Evolutionary conservation across 2,888 invertebrate genomes (phyloP).

Genomic region (Hololepta plana): DNA sequence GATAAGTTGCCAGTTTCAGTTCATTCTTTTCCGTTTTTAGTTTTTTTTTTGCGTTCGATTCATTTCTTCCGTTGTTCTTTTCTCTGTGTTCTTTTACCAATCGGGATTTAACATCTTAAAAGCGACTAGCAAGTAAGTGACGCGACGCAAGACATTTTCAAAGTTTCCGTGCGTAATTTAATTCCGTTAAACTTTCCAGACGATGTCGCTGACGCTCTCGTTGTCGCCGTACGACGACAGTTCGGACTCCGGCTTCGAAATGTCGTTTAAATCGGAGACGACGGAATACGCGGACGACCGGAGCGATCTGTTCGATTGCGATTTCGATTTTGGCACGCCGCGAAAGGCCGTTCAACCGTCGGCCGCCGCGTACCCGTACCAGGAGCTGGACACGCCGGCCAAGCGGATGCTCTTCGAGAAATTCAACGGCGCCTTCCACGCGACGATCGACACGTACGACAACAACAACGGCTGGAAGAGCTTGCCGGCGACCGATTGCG

Average conservation of each 20-base stretch:
- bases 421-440: slow-evolving; percentile 25
- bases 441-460: slow-evolving; percentile 16
- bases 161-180: too few species aligned
- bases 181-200: too few species aligned
- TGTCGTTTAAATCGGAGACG: slow-evolving; percentile 39
- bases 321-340: slow-evolving; percentile 15
- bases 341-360: slow-evolving; percentile 10
- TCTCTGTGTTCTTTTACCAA: too few species aligned
- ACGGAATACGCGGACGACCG: slow-evolving; percentile 21
- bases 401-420: slow-evolving; percentile 21
- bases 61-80: too few species aligned
- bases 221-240: slow-evolving; percentile 32
- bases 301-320: slow-evolving; percentile 22
- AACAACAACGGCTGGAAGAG: slow-evolving; percentile 6
- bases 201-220: too few species aligned
- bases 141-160: too few species aligned
- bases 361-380: slow-evolving; percentile 12
- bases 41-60: too few species aligned
- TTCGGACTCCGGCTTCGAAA: slow-evolving; percentile 63
- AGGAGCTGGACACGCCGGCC: slow-evolving; percentile 9
- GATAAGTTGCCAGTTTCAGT: too few species aligned
- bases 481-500: slow-evolving; percentile 11
- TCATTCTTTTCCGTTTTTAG: too few species aligned
- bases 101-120: too few species aligned
- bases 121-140: too few species aligned